Evolutionary conservation across 2,113 vertebrate species (phyloP).

Genomic region (Otocyon megalotis): DNA sequence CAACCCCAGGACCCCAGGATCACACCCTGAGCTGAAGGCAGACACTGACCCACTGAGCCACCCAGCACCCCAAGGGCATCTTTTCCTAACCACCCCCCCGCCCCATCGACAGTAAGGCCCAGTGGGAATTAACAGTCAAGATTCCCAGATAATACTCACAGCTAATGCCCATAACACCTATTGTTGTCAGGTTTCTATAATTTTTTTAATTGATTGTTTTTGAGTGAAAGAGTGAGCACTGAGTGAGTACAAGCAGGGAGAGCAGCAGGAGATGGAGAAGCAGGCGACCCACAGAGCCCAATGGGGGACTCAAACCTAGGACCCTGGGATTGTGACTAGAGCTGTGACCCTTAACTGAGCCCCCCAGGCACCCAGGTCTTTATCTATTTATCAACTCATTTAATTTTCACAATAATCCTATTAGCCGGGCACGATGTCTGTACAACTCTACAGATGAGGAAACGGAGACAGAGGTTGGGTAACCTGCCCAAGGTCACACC

Average conservation of each 20-base stretch:
- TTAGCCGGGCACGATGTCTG: not conserved
- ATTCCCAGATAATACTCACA: not conserved
- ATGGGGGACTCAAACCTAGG: too few species aligned
- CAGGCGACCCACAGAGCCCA: too few species aligned
- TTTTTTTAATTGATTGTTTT: not conserved
- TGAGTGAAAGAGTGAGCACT: too few species aligned
- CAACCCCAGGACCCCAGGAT: too few species aligned
- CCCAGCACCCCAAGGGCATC: not conserved
- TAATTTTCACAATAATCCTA: not conserved
- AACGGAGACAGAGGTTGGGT: not conserved
- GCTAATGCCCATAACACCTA: not conserved
- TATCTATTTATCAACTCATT: not conserved
- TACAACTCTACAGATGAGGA: not conserved
- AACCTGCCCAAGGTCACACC: not conserved
- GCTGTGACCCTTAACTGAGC: too few species aligned
- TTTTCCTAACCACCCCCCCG: accelerated
- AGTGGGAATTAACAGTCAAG: not conserved
- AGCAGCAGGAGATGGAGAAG: too few species aligned
- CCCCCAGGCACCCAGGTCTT: too few species aligned
- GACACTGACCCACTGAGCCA: too few species aligned
- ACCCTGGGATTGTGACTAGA: too few species aligned
- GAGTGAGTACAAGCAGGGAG: too few species aligned
- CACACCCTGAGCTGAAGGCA: too few species aligned
- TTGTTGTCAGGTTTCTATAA: not conserved
- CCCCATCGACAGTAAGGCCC: not conserved